A percentile compares a stretch with the other conserved stretches of the same genome.
These are phyloP conservation scores for Yponomeuta evonymella DNA, from an alignment of 2,888 invertebrate species.

Conservation along the genomic window DNA sequence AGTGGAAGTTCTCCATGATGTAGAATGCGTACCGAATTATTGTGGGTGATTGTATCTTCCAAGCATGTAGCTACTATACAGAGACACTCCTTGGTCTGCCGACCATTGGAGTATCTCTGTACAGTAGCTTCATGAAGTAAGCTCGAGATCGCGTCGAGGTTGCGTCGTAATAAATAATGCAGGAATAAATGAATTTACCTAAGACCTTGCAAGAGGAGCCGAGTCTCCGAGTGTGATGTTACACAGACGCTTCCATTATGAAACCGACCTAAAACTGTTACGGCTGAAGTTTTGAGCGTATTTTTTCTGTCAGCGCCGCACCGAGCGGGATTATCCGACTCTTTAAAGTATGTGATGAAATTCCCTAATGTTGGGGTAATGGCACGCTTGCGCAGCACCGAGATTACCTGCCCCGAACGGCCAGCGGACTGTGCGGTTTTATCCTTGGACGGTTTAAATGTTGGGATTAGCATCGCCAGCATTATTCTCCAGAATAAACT, in stretches of 20 bases:
- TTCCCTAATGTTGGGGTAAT: background rate
- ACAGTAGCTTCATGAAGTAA: background rate
- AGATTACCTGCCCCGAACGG: background rate
- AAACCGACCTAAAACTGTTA: background rate
- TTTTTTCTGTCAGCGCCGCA: background rate
- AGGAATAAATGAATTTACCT: background rate
- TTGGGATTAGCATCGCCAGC: background rate
- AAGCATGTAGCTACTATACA: too few species aligned
- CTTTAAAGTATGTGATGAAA: conserved; percentile 3
- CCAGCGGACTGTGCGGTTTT: background rate
- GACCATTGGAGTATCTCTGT: too few species aligned
- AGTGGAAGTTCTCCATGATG: background rate
- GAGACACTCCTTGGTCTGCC: too few species aligned
- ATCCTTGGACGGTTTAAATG: conserved; percentile 1
- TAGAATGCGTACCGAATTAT: background rate
- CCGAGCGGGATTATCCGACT: background rate
- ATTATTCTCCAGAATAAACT: conserved; percentile 1
- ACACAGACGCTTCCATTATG: background rate
- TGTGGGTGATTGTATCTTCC: too few species aligned
- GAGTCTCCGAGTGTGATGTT: background rate
- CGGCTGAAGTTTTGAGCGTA: background rate
- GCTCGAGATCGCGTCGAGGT: background rate
- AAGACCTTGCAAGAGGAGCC: background rate
- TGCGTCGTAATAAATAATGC: background rate
- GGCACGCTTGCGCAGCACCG: background rate